These are phyloP conservation scores for Oncorhynchus keta DNA, from an alignment of 2,113 vertebrate species.

Conservation along the genomic window DNA sequence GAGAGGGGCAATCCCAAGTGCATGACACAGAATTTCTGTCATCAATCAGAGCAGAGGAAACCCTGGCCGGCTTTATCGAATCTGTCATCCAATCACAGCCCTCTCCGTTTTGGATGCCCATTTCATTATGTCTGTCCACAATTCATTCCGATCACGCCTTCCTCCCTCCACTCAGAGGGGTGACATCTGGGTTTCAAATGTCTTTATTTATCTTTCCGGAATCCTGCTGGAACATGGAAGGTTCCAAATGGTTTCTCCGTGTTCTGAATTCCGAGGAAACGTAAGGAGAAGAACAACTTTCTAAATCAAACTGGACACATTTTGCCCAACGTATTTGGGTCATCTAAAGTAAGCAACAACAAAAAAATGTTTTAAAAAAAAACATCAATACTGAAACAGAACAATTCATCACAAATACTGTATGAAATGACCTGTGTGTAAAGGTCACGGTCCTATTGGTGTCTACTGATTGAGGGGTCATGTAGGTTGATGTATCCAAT, in stretches of 20 bases:
- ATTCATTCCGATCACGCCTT: constrained; percentile 7
- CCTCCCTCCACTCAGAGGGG: constrained; percentile 34
- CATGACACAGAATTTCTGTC: background rate
- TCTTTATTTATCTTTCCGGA: constrained; percentile 68
- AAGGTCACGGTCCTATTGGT: constrained; percentile 9
- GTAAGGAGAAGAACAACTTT: background rate
- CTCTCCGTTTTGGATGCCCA: background rate
- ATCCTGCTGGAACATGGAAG: constrained; percentile 48
- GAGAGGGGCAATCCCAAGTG: background rate
- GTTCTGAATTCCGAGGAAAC: constrained; percentile 27
- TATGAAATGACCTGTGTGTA: background rate
- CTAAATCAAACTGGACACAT: no score
- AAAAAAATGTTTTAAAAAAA: background rate
- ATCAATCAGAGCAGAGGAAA: background rate
- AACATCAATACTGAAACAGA: background rate
- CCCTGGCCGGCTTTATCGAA: background rate
- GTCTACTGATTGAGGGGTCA: constrained; percentile 10
- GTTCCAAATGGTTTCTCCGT: constrained; percentile 56
- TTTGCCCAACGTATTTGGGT: background rate
- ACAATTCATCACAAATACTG: background rate
- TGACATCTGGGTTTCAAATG: constrained; percentile 64
- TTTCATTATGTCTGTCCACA: background rate
- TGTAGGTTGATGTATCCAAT: background rate
- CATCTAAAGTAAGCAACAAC: background rate
- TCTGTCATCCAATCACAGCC: background rate